A percentile compares a stretch with the other conserved stretches of the same genome.
Evolutionary conservation across 2,888 invertebrate genomes (phyloP).

Genomic region (Ectemnius continuus): DNA sequence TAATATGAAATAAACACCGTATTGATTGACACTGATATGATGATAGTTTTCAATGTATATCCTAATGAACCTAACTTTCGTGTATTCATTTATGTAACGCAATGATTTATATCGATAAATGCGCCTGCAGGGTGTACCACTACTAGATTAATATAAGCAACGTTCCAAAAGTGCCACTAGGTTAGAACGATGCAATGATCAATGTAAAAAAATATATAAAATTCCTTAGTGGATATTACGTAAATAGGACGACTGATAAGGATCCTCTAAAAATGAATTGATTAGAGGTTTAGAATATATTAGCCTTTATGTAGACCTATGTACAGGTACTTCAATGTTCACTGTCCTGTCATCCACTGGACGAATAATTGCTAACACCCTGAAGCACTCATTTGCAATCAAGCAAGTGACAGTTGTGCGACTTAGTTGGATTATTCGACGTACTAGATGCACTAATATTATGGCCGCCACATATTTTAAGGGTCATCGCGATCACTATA

Average conservation of each 20-base stretch:
- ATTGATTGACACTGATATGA: no score
- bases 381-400: background rate
- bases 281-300: background rate
- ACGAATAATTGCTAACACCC: background rate
- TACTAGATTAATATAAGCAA: no score
- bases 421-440: background rate
- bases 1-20: no score
- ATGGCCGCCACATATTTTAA: slow-evolving; percentile 74
- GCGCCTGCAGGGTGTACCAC: no score
- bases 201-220: background rate
- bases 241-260: background rate
- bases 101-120: no score
- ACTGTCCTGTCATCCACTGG: background rate
- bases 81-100: no score
- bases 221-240: background rate
- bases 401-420: background rate
- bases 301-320: no score
- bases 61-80: no score
- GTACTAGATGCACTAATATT: background rate
- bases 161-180: background rate
- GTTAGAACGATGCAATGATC: background rate
- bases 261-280: background rate
- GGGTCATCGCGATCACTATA: slow-evolving; percentile 83
- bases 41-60: no score
- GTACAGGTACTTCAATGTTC: background rate